A percentile compares a stretch with the other conserved stretches of the same genome.
Evolutionary conservation across 1,140 invertebrate genomes (phyloP).

Genomic region (Danaus melanippus): DNA sequence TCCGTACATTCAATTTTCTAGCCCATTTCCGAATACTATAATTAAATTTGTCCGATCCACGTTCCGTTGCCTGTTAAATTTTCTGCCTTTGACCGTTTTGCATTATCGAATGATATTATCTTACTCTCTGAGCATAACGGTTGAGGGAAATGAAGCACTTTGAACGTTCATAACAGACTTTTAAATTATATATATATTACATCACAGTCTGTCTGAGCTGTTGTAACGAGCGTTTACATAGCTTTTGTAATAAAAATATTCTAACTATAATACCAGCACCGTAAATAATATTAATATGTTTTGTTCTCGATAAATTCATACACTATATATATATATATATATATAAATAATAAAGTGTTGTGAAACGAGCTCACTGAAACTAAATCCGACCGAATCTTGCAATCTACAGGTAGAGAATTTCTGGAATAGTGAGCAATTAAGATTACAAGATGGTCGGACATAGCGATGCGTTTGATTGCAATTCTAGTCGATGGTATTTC

Average conservation of each 20-base stretch:
- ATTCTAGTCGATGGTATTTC: slow-evolving; percentile 2
- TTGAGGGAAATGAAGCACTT: not conserved
- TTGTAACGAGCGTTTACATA: not conserved
- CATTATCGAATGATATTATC: slow-evolving; percentile 18
- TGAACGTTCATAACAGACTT: no score
- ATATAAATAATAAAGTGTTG: no score
- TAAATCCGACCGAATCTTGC: no score
- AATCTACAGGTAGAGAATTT: no score
- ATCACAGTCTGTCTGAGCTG: not conserved
- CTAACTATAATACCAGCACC: no score
- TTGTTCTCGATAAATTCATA: no score
- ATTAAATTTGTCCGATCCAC: slow-evolving; percentile 57
- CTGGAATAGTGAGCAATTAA: slow-evolving; percentile 5
- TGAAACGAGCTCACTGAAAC: no score
- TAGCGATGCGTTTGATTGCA: slow-evolving; percentile 24
- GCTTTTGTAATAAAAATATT: slow-evolving; percentile 3
- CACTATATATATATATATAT: no score
- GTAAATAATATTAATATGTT: no score
- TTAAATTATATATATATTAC: no score
- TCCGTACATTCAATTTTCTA: slow-evolving; percentile 60
- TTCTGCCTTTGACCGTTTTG: slow-evolving; percentile 35
- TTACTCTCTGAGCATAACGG: not conserved
- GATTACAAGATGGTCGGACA: slow-evolving; percentile 3
- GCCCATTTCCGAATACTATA: slow-evolving; percentile 63
- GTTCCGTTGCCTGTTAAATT: slow-evolving; percentile 39